Percentiles rank a stretch among this genome's conserved stretches.
Evolutionary conservation across 2,797 vertebrate species (phyloP).

Genomic region (Premnoplex brunnescens): DNA sequence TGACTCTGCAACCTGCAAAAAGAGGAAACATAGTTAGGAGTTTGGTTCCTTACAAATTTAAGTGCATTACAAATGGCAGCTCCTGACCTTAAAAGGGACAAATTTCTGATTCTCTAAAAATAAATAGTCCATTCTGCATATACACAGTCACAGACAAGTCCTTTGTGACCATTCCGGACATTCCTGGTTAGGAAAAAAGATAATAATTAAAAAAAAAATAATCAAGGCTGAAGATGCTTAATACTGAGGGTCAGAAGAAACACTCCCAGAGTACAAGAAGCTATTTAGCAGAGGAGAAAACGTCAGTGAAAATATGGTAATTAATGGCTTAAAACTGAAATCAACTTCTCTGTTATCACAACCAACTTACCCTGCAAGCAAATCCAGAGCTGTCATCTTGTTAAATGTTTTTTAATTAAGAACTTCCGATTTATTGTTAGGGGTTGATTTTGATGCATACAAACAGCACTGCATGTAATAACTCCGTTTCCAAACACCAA

Average conservation of each 20-base stretch:
- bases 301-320: neutral
- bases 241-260: neutral
- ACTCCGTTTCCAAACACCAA: neutral
- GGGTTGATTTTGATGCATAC: neutral
- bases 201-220: neutral
- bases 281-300: neutral
- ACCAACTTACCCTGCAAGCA: neutral
- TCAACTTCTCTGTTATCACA: neutral
- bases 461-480: neutral
- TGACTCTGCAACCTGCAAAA: conserved; percentile 23
- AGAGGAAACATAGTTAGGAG: neutral
- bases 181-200: neutral
- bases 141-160: neutral
- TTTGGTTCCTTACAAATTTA: neutral
- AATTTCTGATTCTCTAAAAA: neutral
- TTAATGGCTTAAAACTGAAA: neutral
- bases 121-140: neutral
- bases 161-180: neutral
- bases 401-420: neutral
- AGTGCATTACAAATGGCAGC: neutral
- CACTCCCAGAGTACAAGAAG: neutral
- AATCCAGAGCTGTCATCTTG: neutral
- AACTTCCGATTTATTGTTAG: neutral
- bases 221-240: neutral
- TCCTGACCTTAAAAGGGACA: neutral